phyloP scores from a whole-genome alignment of 2,113 vertebrate genomes.

The Zosterops hypoxanthus region DNA sequence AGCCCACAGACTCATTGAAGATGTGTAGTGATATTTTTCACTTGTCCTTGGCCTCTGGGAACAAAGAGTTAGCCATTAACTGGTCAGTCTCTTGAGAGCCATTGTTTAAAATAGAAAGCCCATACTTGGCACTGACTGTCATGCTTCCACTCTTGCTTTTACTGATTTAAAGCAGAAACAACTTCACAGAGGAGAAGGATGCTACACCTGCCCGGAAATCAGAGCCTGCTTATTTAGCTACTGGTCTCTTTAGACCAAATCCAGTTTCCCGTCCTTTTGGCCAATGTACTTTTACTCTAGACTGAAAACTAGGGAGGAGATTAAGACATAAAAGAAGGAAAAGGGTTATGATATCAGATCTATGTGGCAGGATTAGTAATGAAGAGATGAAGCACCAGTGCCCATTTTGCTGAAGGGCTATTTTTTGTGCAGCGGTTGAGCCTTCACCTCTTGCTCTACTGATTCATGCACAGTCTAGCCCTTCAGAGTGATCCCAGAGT shows the following conservation, averaged over 20 bases:
- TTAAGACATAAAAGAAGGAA: neutral
- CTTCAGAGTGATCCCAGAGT: neutral
- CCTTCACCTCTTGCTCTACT: neutral
- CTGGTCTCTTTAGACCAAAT: neutral
- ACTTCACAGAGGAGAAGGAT: neutral
- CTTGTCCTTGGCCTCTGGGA: neutral
- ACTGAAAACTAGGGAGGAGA: neutral
- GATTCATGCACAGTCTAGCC: neutral
- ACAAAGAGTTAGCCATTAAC: neutral
- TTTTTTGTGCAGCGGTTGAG: neutral
- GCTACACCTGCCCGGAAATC: neutral
- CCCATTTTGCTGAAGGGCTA: neutral
- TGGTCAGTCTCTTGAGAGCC: neutral
- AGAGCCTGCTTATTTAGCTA: neutral
- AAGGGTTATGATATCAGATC: neutral
- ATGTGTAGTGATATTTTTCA: neutral
- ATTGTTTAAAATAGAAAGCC: neutral
- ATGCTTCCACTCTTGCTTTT: neutral
- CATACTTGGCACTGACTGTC: neutral
- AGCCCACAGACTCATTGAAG: rapidly evolving
- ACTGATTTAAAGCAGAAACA: neutral
- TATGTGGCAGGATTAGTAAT: neutral
- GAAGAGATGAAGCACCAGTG: neutral
- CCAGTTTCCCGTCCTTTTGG: neutral
- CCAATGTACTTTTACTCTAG: neutral